A percentile compares a stretch with the other conserved stretches of the same genome.
Evolutionary conservation across 2,113 vertebrate genomes (phyloP).

Genomic region (Acanthisitta chloris): DNA sequence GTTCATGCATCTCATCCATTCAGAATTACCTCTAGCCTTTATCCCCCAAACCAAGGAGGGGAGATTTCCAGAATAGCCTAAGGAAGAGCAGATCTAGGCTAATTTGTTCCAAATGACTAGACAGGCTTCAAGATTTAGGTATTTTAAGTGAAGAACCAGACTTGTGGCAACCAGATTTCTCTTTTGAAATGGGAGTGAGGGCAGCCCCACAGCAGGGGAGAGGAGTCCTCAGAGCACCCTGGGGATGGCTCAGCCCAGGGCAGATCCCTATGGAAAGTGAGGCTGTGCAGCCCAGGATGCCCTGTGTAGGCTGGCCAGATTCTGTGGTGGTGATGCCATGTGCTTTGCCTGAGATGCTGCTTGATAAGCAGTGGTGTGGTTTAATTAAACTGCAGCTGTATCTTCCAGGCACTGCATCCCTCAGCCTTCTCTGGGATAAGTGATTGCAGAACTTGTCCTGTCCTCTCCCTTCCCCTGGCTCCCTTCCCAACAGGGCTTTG

Average conservation of each 20-base stretch:
- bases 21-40: neutral
- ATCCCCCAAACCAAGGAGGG: neutral
- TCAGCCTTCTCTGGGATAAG: neutral
- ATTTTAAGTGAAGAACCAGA: neutral
- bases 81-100: neutral
- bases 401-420: neutral
- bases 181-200: neutral
- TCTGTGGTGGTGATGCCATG: neutral
- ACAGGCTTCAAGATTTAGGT: neutral
- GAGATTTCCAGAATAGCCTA: neutral
- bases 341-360: neutral
- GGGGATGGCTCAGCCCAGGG: neutral
- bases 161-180: neutral
- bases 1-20: neutral
- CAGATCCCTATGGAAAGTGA: rapidly evolving
- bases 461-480: neutral
- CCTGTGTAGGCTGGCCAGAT: rapidly evolving
- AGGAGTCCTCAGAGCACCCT: neutral
- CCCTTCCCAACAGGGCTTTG: neutral
- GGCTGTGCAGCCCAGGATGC: neutral
- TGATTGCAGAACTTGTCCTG: neutral
- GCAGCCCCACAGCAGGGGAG: neutral
- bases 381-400: neutral
- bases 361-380: neutral
- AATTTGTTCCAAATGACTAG: neutral